Percentiles rank a stretch among this genome's conserved stretches.
Conservation (phyloP, 2,797 vertebrate genomes). For the Coracias cyanogaster region DNA sequence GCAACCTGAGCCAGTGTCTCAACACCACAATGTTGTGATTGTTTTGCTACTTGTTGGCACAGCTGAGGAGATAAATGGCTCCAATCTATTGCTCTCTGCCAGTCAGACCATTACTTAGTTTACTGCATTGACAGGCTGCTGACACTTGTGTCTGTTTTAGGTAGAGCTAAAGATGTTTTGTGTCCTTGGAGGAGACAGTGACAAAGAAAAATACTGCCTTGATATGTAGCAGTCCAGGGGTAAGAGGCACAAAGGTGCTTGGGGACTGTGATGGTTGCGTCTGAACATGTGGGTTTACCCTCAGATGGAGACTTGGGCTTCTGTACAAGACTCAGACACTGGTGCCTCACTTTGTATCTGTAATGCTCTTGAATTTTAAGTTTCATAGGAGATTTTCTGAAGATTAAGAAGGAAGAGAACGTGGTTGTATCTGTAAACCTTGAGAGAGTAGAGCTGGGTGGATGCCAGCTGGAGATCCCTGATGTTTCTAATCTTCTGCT, state of each 20-base stretch:
- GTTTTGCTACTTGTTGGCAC: neutral
- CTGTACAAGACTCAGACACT: neutral
- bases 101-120: neutral
- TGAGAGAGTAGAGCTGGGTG: neutral
- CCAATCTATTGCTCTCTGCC: neutral
- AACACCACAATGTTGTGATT: neutral
- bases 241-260: neutral
- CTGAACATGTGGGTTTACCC: neutral
- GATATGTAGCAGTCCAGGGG: neutral
- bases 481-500: neutral
- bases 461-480: neutral
- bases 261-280: neutral
- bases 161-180: neutral
- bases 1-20: neutral
- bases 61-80: neutral
- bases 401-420: neutral
- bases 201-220: neutral
- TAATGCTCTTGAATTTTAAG: neutral
- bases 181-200: neutral
- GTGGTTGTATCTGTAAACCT: neutral
- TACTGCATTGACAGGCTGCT: neutral
- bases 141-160: neutral
- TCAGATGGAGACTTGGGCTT: neutral
- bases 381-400: neutral
- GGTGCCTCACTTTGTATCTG: neutral